Conservation (phyloP, 2,113 vertebrate species). For the Rhea americana region DNA sequence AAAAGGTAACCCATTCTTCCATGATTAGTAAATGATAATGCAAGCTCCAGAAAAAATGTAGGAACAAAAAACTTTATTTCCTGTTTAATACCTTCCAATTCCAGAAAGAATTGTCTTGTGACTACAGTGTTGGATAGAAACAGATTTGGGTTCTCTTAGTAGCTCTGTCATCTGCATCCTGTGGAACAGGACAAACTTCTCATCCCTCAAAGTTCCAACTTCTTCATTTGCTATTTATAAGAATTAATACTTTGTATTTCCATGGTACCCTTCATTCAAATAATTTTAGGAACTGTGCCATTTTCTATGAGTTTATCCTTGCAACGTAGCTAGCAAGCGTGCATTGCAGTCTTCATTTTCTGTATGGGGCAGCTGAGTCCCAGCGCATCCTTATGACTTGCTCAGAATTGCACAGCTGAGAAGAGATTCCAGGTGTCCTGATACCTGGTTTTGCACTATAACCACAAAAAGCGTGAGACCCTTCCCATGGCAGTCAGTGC, state of each 20-base stretch:
- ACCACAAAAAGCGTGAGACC: neutral
- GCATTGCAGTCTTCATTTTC: neutral
- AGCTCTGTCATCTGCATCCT: neutral
- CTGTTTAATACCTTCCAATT: neutral
- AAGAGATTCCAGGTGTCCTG: neutral
- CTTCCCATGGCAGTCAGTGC: too few relatives aligned
- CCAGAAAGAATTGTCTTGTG: neutral
- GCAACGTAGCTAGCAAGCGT: neutral
- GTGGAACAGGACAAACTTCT: too few relatives aligned
- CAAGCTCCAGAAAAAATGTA: neutral
- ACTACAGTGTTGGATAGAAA: neutral
- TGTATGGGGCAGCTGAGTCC: neutral
- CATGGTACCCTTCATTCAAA: neutral
- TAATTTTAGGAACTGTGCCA: neutral
- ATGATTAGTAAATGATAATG: too few relatives aligned
- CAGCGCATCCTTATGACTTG: neutral
- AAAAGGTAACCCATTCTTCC: neutral
- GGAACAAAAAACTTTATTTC: neutral
- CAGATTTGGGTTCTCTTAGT: neutral
- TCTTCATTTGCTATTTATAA: neutral
- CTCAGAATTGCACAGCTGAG: neutral
- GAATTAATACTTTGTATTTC: neutral
- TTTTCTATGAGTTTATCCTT: neutral
- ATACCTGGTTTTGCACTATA: neutral
- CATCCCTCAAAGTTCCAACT: neutral